Evolutionary conservation across 2,888 invertebrate genomes (phyloP).

Genomic region (Plagodis pulveraria): DNA sequence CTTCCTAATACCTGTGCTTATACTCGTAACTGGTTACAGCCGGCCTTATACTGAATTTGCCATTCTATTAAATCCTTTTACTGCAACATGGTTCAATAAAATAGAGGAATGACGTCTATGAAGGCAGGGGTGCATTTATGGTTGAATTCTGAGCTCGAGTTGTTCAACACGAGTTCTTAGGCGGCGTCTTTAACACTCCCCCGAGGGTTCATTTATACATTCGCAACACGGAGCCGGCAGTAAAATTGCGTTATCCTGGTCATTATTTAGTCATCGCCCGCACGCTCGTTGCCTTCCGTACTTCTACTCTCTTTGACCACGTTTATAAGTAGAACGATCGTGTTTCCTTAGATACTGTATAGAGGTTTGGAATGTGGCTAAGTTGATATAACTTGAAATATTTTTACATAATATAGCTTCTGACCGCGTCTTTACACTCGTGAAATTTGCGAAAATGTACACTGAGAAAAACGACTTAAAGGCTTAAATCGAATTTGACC

Average conservation of each 20-base stretch:
- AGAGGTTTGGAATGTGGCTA: no score
- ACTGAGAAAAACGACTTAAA: no score
- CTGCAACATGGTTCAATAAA: constrained; percentile 62
- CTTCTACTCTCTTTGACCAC: constrained; percentile 20
- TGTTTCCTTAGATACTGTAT: no score
- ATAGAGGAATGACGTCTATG: constrained; percentile 75
- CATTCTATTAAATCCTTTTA: constrained; percentile 54
- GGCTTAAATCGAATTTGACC: no score
- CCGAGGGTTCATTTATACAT: constrained; percentile 83
- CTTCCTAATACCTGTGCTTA: no score
- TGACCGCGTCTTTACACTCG: no score
- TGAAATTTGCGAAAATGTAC: no score
- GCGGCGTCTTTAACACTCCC: constrained; percentile 83
- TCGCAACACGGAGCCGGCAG: constrained; percentile 82
- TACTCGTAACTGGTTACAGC: no score
- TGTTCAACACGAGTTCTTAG: constrained; percentile 81
- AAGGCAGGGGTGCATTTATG: constrained; percentile 76
- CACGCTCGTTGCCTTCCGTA: constrained; percentile 20
- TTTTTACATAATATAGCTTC: no score
- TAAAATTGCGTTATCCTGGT: constrained; percentile 84
- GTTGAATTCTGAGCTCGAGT: constrained; percentile 77
- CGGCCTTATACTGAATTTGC: no score
- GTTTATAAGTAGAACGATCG: constrained; percentile 7
- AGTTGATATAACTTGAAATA: no score
- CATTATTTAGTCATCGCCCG: constrained; percentile 84